A percentile compares a stretch with the other conserved stretches of the same genome.
Conservation (phyloP, 2,888 invertebrate genomes). For the Ectropis crepuscularia region DNA sequence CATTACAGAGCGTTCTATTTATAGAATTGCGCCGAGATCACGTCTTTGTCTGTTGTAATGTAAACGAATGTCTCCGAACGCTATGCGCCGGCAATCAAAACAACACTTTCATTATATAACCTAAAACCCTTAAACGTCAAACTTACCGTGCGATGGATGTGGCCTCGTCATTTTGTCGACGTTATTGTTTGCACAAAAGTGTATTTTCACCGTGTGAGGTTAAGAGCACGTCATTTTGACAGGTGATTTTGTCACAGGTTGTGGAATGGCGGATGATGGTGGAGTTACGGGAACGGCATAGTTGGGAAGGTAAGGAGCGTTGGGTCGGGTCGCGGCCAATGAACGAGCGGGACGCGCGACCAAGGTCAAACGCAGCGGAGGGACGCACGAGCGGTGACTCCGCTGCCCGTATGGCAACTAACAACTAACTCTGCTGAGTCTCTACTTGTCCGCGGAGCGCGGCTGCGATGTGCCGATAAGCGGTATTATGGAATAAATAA, state of each 20-base stretch:
- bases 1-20: conserved; percentile 77
- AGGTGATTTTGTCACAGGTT: conserved; percentile 69
- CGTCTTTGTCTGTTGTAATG: conserved; percentile 80
- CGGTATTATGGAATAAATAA: conserved; percentile 79
- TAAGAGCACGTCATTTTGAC: conserved; percentile 78
- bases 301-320: conserved; percentile 62
- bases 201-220: conserved; percentile 64
- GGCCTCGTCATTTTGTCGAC: conserved; percentile 66
- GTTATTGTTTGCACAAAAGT: conserved; percentile 63
- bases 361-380: conserved; percentile 11
- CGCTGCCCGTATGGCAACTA: conserved; percentile 59
- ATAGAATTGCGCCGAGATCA: conserved; percentile 81
- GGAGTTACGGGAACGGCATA: conserved; percentile 66
- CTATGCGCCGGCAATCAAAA: conserved; percentile 59
- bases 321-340: conserved; percentile 76
- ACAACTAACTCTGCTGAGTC: conserved; percentile 20
- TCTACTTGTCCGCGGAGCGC: conserved; percentile 41
- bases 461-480: conserved; percentile 79
- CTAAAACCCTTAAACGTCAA: conserved; percentile 54
- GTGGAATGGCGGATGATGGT: conserved; percentile 52
- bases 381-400: conserved; percentile 66
- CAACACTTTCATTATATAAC: conserved; percentile 65
- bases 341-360: conserved; percentile 67
- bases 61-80: conserved; percentile 59
- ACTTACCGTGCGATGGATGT: conserved; percentile 68